Evolutionary conservation across 2,888 invertebrate genomes (phyloP), one percentile per base, ranked within the genome.

Genomic region (Napeogenes sylphis): DNA sequence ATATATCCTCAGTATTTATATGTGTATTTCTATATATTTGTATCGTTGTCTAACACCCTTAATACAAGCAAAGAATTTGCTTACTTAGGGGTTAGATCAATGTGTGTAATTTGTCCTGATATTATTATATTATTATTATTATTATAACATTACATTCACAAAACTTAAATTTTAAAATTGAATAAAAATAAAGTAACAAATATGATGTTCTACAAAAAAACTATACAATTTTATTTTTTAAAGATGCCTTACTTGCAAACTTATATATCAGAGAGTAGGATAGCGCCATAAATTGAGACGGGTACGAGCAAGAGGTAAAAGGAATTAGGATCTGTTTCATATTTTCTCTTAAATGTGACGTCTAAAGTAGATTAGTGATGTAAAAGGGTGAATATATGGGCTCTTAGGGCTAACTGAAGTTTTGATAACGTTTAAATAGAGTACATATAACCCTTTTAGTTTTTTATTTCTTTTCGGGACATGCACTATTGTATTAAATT

Each of bases 331-430:
- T 35, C 58, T 61, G 45, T 51, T 64, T 61, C 58, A 61, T 64
- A 64, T 58, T 64, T 64, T 61, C 45, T 61, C 61, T 47, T 55
- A 61, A 61, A 64, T 61, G 58, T 64, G 55, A 64, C 61, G 33
- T 51, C 35, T 58, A 64, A 64, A 61, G 58, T 61, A 61, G 38
- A 64, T 61, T 61, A 64, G 61, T 53, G 51, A 64, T 58, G 58
- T 61, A 45, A 61, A 59, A 45, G 58, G 45, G 33, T 47, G 33
- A 47, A 58, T 60, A 63, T 60, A 59, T 57, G 32, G 46, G 38
- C 57, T 45, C 38, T 59, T 59, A 56, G n/a, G 14, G 57, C 55
- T 55, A 47, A 63, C 30, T 32, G 47, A 10, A 46, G 46, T 57
- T 35, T 33, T 57, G 57, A 47, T 57, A 38, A 47, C 32, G 33